phyloP scores from a whole-genome alignment of 2,888 invertebrate genomes.

The Epiperipatus broadwayi region DNA sequence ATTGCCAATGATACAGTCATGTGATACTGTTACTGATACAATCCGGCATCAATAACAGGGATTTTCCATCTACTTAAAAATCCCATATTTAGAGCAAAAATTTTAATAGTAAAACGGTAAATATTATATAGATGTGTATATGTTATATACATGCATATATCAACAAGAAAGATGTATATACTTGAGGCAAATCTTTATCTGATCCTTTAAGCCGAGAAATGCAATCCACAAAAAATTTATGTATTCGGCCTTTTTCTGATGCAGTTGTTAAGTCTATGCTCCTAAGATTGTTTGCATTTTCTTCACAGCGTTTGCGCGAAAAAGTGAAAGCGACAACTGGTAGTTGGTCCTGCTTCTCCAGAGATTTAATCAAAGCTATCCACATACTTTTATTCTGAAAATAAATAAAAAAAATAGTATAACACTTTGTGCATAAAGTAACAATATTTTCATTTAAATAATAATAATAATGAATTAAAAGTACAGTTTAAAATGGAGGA shows the following conservation, averaged over 20 bases:
- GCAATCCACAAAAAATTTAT: conserved; percentile 65
- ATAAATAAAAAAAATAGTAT: conserved; percentile 7
- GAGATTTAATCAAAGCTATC: conserved; percentile 59
- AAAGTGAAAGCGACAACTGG: conserved; percentile 88
- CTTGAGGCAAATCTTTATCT: conserved; percentile 73
- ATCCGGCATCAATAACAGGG: too few relatives aligned
- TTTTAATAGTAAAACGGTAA: background rate
- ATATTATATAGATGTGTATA: background rate
- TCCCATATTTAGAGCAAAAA: too few relatives aligned
- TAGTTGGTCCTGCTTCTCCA: conserved; percentile 57
- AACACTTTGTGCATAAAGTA: too few relatives aligned
- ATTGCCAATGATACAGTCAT: too few relatives aligned
- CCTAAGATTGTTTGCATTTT: conserved; percentile 40
- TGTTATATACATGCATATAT: background rate
- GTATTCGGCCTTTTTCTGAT: conserved; percentile 62
- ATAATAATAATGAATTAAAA: too few relatives aligned
- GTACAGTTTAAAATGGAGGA: too few relatives aligned
- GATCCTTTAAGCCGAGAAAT: conserved; percentile 59
- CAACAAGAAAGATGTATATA: too few relatives aligned
- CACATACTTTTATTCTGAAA: conserved; percentile 58
- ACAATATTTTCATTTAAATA: too few relatives aligned
- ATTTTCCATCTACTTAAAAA: too few relatives aligned
- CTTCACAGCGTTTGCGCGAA: conserved; percentile 59
- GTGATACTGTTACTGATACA: too few relatives aligned
- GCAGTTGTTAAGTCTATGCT: conserved; percentile 56